Evolutionary conservation across 2,888 invertebrate species (phyloP).

Genomic region (Rhynchonema sp.): DNA sequence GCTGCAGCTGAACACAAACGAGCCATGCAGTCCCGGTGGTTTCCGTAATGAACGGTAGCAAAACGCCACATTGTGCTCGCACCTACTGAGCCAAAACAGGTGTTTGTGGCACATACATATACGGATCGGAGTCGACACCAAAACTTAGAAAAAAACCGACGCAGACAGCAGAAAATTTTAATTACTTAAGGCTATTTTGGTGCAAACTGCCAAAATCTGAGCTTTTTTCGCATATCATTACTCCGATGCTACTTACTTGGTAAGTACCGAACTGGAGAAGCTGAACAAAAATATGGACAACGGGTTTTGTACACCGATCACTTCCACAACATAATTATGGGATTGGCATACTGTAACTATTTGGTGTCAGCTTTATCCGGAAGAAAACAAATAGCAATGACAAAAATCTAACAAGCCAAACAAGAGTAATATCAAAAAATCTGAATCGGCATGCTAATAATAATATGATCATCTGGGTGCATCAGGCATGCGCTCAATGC

Average conservation of each 20-base stretch:
- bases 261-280: too few species aligned
- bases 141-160: too few species aligned
- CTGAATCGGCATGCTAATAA: background rate
- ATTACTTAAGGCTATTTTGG: too few species aligned
- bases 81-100: background rate
- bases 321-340: too few species aligned
- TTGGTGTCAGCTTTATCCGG: background rate
- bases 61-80: background rate
- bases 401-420: background rate
- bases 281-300: too few species aligned
- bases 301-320: too few species aligned
- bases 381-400: background rate
- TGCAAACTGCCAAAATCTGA: too few species aligned
- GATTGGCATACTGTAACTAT: background rate
- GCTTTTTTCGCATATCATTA: too few species aligned
- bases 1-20: background rate
- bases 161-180: too few species aligned
- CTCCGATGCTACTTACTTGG: too few species aligned
- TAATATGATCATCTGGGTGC: too few species aligned
- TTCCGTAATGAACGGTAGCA: background rate
- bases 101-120: background rate
- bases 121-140: too few species aligned
- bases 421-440: background rate
- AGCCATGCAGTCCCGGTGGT: background rate
- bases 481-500: conserved; percentile 96